A percentile compares a stretch with the other conserved stretches of the same genome.
phyloP scores from a whole-genome alignment of 2,113 vertebrate genomes.

The Toxotes jaculatrix region DNA sequence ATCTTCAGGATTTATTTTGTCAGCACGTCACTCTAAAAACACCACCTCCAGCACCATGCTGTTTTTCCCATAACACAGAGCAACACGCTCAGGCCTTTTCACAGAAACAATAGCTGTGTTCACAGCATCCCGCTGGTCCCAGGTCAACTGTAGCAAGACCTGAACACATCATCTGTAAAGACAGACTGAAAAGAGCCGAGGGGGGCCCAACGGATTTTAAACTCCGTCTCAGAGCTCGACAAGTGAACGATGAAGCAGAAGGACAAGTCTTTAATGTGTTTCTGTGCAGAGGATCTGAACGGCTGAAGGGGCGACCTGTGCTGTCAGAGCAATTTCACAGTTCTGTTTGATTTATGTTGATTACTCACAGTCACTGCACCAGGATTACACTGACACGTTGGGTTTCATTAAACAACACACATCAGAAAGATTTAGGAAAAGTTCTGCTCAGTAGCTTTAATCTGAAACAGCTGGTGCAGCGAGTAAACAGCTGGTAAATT shows the following conservation, averaged over 20 bases:
- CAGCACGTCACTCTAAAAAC: background rate
- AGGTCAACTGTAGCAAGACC: slow-evolving; percentile 18
- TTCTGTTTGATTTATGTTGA: background rate
- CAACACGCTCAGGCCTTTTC: background rate
- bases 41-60: background rate
- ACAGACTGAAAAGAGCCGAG: background rate
- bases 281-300: no score
- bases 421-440: no score
- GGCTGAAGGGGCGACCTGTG: no score
- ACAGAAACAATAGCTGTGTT: slow-evolving; percentile 23
- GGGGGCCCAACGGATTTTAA: background rate
- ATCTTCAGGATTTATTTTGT: background rate
- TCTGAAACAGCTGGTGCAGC: no score
- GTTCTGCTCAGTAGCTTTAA: no score
- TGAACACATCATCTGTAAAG: background rate
- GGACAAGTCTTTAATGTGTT: background rate
- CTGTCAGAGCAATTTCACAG: background rate
- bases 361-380: no score
- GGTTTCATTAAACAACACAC: no score
- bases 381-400: no score
- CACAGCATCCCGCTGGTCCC: slow-evolving; percentile 9
- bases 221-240: background rate
- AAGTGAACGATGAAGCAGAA: background rate
- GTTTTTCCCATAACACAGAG: slow-evolving; percentile 44
- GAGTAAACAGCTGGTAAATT: no score